Conservation (phyloP, 2,888 invertebrate species). For the Serripes groenlandicus region DNA sequence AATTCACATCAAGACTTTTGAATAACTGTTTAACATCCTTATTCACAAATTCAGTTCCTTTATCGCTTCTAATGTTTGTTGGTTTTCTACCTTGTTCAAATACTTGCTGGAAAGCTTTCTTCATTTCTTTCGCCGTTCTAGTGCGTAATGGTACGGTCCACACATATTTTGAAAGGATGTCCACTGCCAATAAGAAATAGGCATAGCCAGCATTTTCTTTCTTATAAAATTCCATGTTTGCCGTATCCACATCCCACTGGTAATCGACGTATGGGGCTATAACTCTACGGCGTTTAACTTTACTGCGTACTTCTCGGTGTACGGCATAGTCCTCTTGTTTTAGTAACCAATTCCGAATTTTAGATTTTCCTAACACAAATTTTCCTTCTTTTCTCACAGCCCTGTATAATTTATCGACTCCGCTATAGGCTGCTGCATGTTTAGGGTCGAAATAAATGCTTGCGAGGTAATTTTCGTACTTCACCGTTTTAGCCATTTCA, state of each 20-base stretch:
- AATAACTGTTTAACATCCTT: conserved; percentile 27
- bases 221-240: conserved; percentile 42
- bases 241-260: conserved; percentile 61
- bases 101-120: conserved; percentile 30
- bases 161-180: conserved; percentile 52
- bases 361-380: conserved; percentile 42
- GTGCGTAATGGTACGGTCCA: conserved; percentile 41
- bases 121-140: conserved; percentile 51
- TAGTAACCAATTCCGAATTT: conserved; percentile 65
- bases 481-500: conserved; percentile 51
- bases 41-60: conserved; percentile 51
- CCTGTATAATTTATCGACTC: conserved; percentile 62
- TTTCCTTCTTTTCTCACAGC: conserved; percentile 61
- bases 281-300: conserved; percentile 49
- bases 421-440: conserved; percentile 52
- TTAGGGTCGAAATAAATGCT: conserved; percentile 63
- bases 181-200: conserved; percentile 48
- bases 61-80: conserved; percentile 28
- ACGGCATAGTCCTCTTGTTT: conserved; percentile 61
- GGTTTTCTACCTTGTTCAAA: conserved; percentile 40
- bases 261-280: conserved; percentile 53
- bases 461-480: conserved; percentile 39
- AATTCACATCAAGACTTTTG: conserved; percentile 28
- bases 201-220: conserved; percentile 53
- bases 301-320: conserved; percentile 40